A percentile compares a stretch with the other conserved stretches of the same genome.
Evolutionary conservation across 2,888 invertebrate species (phyloP).

Genomic region (Metallyticus violacea): DNA sequence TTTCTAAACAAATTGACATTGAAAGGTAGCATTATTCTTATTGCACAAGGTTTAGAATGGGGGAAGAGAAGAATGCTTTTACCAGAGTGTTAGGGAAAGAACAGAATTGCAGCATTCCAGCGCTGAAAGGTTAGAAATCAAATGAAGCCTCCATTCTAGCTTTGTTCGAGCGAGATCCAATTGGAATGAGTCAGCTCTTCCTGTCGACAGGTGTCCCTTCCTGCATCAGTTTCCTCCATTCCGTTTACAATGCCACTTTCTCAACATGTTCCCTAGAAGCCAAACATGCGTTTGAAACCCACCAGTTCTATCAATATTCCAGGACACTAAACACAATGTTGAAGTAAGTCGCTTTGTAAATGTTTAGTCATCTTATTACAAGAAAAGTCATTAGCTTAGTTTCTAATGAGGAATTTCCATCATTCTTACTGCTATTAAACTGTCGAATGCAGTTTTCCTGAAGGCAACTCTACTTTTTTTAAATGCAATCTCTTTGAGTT

Average conservation of each 20-base stretch:
- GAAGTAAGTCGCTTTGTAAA: too few species aligned
- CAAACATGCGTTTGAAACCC: background rate
- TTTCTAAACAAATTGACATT: background rate
- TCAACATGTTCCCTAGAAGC: background rate
- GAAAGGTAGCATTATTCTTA: too few species aligned
- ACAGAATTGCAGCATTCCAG: background rate
- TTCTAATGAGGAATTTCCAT: too few species aligned
- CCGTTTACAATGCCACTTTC: background rate
- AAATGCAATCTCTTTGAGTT: too few species aligned
- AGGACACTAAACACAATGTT: too few species aligned
- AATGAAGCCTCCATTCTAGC: background rate
- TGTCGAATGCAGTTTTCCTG: too few species aligned
- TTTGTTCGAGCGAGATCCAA: background rate
- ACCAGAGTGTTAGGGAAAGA: background rate
- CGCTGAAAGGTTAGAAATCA: background rate
- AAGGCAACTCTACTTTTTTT: too few species aligned
- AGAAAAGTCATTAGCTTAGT: too few species aligned
- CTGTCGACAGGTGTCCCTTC: background rate
- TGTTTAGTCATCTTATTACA: too few species aligned
- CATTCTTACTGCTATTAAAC: too few species aligned
- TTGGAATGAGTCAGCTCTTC: background rate
- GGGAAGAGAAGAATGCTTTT: background rate
- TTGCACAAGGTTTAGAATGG: background rate
- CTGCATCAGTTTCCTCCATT: too few species aligned
- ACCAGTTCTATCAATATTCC: too few species aligned